phyloP scores from a whole-genome alignment of 2,113 vertebrate species.

The Platichthys flesus region DNA sequence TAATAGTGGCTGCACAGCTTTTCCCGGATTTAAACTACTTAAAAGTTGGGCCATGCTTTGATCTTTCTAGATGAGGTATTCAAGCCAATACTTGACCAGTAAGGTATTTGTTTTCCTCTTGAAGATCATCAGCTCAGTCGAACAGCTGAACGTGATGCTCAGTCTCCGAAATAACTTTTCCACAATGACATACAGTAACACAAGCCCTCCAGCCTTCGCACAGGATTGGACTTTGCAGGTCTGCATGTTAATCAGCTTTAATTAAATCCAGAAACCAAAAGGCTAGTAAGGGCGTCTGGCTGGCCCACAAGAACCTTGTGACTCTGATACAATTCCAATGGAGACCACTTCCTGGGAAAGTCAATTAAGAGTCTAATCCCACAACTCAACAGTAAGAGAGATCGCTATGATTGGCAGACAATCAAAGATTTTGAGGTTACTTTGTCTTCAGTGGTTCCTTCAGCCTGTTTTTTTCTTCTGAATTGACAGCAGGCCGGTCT shows the following conservation, averaged over 20 bases:
- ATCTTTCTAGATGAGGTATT: not conserved
- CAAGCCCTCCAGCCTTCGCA: not conserved
- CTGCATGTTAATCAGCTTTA: not conserved
- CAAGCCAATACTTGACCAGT: not conserved
- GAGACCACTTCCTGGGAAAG: not conserved
- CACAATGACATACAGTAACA: not conserved
- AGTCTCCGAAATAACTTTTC: not conserved
- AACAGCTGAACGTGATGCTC: not conserved
- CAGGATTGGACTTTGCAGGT: conserved; percentile 5
- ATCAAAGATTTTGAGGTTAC: not conserved
- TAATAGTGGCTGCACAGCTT: not conserved
- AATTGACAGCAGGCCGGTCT: no score
- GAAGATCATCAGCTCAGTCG: not conserved
- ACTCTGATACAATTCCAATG: not conserved
- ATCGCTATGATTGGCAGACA: not conserved
- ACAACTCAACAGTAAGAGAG: conserved; percentile 10
- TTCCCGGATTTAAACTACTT: not conserved
- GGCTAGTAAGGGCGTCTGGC: not conserved
- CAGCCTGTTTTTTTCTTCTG: not conserved
- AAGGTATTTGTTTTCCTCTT: not conserved
- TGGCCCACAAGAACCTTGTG: not conserved
- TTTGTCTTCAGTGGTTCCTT: not conserved
- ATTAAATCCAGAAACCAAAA: not conserved
- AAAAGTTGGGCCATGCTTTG: not conserved
- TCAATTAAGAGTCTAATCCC: conserved; percentile 9